Conservation (phyloP, 1,140 invertebrate genomes). For the Eciton burchellii region DNA sequence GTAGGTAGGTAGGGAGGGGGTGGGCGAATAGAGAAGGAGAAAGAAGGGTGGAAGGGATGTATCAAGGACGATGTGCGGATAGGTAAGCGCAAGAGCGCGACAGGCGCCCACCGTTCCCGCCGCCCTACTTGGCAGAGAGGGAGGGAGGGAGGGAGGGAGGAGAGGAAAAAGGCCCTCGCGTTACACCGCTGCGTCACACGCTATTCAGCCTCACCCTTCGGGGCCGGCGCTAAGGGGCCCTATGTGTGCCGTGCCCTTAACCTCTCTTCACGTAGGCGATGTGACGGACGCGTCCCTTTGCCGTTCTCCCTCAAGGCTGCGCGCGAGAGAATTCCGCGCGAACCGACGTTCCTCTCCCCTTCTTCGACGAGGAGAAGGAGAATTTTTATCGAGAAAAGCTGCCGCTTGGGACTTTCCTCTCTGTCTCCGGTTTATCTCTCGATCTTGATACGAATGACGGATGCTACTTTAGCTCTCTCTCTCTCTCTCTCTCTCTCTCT, state of each 20-base stretch:
- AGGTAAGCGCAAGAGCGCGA: conserved; percentile 69
- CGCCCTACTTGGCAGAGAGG: conserved; percentile 3
- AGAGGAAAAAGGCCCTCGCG: conserved; percentile 18
- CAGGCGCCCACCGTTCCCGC: conserved; percentile 64
- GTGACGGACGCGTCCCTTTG: neutral
- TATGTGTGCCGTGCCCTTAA: conserved; percentile 60
- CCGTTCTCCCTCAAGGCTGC: conserved; percentile 39
- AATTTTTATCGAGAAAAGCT: too few relatives aligned
- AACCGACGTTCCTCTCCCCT: neutral
- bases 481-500: conserved; percentile 13
- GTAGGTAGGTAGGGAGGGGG: neutral
- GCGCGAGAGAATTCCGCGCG: conserved; percentile 8
- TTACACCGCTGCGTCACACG: conserved; percentile 37
- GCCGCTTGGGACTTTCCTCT: too few relatives aligned
- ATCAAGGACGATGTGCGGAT: conserved; percentile 75
- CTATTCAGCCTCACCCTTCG: conserved; percentile 13
- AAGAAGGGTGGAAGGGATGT: conserved; percentile 49
- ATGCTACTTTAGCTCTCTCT: neutral
- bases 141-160: too few relatives aligned
- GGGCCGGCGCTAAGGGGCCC: conserved; percentile 62
- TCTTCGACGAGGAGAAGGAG: too few relatives aligned
- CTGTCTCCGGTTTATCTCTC: too few relatives aligned
- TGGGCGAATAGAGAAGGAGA: conserved; percentile 20
- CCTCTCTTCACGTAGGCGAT: conserved; percentile 8
- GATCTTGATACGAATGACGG: too few relatives aligned